Conservation (phyloP, 2,797 vertebrate species). For the Clarias platycephalus region DNA sequence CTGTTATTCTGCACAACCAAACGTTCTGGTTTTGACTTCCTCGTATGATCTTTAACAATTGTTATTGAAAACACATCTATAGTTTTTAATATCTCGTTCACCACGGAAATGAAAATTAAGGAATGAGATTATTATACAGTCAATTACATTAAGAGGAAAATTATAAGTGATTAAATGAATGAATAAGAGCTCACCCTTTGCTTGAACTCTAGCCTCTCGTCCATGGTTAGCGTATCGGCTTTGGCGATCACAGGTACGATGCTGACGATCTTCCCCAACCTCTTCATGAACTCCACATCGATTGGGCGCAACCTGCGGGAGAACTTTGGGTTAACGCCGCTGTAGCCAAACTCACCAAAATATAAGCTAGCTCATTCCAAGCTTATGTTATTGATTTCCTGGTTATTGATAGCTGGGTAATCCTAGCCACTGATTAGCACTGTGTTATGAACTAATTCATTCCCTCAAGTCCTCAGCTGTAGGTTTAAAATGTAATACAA, state of each 20-base stretch:
- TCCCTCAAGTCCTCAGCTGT: background rate
- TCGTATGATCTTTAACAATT: background rate
- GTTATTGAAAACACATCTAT: background rate
- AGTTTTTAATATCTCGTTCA: background rate
- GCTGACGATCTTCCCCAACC: conserved; percentile 87
- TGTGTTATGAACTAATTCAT: background rate
- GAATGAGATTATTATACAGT: background rate
- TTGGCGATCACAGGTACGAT: conserved; percentile 94
- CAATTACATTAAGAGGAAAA: background rate
- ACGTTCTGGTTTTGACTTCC: no score
- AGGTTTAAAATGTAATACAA: background rate
- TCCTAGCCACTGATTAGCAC: background rate
- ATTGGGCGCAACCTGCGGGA: conserved; percentile 84
- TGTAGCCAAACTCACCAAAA: background rate
- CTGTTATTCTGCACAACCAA: no score
- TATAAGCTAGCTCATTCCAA: background rate
- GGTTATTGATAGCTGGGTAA: background rate
- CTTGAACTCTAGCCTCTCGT: conserved; percentile 89
- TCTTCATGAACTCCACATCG: conserved; percentile 90
- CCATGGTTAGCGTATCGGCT: conserved; percentile 91
- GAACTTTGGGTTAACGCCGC: background rate
- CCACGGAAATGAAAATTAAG: background rate
- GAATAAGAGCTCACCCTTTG: conserved; percentile 74
- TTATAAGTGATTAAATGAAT: background rate
- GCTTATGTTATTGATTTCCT: background rate